Evolutionary conservation across 2,888 invertebrate species (phyloP), one percentile per base, ranked within the genome.

Genomic region (Drymonia ruficornis): DNA sequence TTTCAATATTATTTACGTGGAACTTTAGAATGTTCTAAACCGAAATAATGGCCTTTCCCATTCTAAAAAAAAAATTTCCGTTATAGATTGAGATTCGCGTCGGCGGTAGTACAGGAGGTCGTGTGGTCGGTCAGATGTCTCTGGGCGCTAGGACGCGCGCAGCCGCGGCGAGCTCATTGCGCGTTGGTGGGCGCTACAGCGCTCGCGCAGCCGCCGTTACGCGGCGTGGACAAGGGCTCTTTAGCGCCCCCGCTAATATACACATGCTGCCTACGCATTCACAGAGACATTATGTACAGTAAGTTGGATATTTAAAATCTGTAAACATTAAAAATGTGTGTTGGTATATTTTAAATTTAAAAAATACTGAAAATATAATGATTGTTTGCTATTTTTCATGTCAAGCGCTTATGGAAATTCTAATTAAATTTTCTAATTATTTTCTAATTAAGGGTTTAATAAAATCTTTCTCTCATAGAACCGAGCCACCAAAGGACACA

Each of bases 201-300:
- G 97, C 98, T 0, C 95, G 97, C 56, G 96, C 99, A 9, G 97
- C 98, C 11, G 98, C 98, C 0, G 95, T 96, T 71, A 99, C 98
- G 0, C 94, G 95, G 58, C 95, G 95, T 2, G 99, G 99, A 0
- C 94, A 96, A 52, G 99, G 99, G 9, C 98, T 98, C 0, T 98
- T 96, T 78, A 98, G 97, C 52, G 94, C 94, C 58, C 95, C 97
- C 4, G 96, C 96, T 49, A 94, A 95, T 60, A 91, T 97, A 55
- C 94, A 96, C 67, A 96, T 96, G 93, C 94, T 96, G 58, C 95
- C 96, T 2, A 86, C 86, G 46, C 91, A 91, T 46, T 87, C 90
- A 12, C 91, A 90, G 57, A 76, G 91, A 57, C 91, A 91, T 59
- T 91, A 91, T 61, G 91, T 92, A 34, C 91, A 91, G 91, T 92